Base-by-base conservation (phyloP, 2,797 vertebrate genomes). In the Kryptopterus vitreolus region DNA sequence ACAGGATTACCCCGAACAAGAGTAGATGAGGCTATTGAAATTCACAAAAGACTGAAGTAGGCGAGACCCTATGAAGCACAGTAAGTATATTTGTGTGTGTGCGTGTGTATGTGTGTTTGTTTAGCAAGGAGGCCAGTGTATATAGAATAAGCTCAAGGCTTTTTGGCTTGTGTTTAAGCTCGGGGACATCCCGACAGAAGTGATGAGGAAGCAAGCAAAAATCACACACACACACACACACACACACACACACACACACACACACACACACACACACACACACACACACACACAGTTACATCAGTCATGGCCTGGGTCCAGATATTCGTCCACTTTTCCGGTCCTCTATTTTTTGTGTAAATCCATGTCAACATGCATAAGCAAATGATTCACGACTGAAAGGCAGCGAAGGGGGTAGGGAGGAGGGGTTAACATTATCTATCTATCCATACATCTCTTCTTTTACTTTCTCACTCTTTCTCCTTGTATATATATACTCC, bases 191-290 rank as follows among this genome's bases (percentile, higher is more conserved):
- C 85, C 55, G 55, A 69, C 59, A 52, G 82, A 85, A 83, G 82
- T 81, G 70, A 85, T 79, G 85, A 85, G 81, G 77, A 77, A 83
- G 76, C 65, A 83, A 79, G 72, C 48, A 48, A 69, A n/a, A 77
- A 59, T 43, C 55, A 35, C 71, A 65, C 29, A 43, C 8, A 43
- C 38, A 43, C 38, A 43, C 74, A 79, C 66, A 73, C 73, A 85
- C 76, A 70, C 66, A 81, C 75, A 80, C 48, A 31, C 70, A 85
- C 38, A 80, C 73, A 78, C 73, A 71, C 70, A 66, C 76, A 79
- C 52, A 76, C 68, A 58, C 77, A 80, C 72, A 77, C 75, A 79
- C 77, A 66, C 63, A 81, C 76, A 81, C 43, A 29, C 72, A 83
- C 48, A 81, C 70, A 77, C 59, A 63, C 57, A 80, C 83, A 70